Conservation (phyloP, 2,113 vertebrate species). For the Dendrocopos noguchii region DNA sequence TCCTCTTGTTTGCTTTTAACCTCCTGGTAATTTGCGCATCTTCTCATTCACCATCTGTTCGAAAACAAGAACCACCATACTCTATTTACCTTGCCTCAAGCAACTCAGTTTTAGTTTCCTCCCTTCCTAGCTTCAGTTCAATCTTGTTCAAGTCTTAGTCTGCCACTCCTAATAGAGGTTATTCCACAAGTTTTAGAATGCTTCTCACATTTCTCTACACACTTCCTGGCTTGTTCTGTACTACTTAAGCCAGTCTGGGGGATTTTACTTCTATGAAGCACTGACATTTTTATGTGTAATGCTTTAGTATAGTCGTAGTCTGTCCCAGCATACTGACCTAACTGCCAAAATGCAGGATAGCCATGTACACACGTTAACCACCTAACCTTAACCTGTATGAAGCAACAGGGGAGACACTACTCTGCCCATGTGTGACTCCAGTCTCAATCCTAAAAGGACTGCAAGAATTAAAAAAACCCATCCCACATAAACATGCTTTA, state of each 20-base stretch:
- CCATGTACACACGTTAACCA: background rate
- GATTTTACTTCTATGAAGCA: background rate
- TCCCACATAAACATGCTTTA: background rate
- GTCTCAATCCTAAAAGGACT: background rate
- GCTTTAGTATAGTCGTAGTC: background rate
- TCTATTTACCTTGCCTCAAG: conserved; percentile 21
- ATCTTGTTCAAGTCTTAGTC: background rate
- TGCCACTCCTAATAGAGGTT: background rate
- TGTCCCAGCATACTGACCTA: background rate
- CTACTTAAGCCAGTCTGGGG: background rate
- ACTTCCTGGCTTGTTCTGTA: background rate
- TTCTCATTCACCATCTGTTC: background rate
- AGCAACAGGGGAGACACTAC: background rate
- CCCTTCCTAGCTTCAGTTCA: background rate
- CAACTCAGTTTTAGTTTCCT: background rate
- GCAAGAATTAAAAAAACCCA: background rate
- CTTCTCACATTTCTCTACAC: background rate
- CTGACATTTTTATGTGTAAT: background rate
- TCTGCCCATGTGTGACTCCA: fast-evolving
- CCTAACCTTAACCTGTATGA: background rate
- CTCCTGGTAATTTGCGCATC: background rate
- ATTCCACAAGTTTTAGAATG: background rate
- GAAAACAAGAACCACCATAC: conserved; percentile 13
- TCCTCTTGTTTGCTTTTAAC: conserved; percentile 8
- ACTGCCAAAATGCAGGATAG: background rate